Conservation (phyloP, 2,113 vertebrate species). For the Felis chaus region DNA sequence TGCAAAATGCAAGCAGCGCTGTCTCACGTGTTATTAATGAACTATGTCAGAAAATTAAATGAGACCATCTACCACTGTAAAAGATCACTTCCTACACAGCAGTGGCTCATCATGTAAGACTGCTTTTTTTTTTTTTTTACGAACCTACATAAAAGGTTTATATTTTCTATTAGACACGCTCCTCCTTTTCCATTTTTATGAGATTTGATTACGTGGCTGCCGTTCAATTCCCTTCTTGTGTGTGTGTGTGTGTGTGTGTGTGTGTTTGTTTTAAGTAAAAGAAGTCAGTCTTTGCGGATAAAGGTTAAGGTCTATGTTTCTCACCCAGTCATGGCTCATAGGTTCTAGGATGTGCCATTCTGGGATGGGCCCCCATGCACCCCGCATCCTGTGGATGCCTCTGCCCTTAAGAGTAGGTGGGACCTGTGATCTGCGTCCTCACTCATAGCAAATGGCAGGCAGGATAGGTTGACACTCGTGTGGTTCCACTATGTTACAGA, state of each 20-base stretch:
- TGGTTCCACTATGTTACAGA: background rate
- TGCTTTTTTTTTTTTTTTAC: background rate
- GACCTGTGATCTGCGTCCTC: background rate
- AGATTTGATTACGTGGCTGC: background rate
- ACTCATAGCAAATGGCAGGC: background rate
- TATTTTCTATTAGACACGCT: background rate
- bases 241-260: background rate
- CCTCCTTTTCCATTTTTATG: background rate
- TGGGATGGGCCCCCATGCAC: background rate
- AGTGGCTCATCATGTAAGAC: background rate
- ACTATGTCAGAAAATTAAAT: slow-evolving; percentile 30
- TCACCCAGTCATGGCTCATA: background rate
- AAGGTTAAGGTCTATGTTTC: slow-evolving; percentile 15
- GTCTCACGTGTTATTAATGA: slow-evolving; percentile 27
- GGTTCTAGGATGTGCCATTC: background rate
- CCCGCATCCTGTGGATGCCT: background rate
- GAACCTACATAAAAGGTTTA: background rate
- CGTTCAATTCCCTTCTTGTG: background rate
- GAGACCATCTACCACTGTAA: background rate
- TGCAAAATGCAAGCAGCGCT: slow-evolving; percentile 21
- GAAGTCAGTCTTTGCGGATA: background rate
- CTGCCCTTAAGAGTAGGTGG: background rate
- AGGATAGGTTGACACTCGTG: background rate
- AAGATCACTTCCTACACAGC: background rate
- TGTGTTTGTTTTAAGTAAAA: background rate